Conservation (phyloP, 2,113 vertebrate genomes). For the Nansenia antarctica region DNA sequence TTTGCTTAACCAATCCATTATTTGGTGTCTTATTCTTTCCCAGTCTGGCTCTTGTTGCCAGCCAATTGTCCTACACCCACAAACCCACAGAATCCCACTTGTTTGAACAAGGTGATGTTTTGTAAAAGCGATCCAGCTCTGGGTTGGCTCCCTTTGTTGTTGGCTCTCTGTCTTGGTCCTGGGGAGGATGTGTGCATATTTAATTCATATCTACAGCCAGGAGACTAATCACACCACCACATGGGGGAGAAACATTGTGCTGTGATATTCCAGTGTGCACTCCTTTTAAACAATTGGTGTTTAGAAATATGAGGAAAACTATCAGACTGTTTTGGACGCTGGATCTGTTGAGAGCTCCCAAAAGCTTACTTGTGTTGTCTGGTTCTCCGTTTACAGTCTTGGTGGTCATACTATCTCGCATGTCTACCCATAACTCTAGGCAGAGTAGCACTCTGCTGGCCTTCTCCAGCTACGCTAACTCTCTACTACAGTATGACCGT, state of each 20-base stretch:
- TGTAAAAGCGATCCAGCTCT: not conserved
- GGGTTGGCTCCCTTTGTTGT: not conserved
- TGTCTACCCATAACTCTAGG: slow-evolving; percentile 11
- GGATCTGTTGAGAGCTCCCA: slow-evolving; percentile 16
- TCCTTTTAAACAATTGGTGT: slow-evolving; percentile 26
- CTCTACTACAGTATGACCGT: slow-evolving; percentile 18
- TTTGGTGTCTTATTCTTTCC: slow-evolving; percentile 10
- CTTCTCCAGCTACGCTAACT: slow-evolving; percentile 10
- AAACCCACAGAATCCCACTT: slow-evolving; percentile 30
- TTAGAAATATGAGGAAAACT: slow-evolving; percentile 25
- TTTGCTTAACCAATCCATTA: slow-evolving; percentile 31
- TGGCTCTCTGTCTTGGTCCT: not conserved
- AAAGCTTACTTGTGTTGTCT: slow-evolving; percentile 28
- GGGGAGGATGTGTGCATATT: slow-evolving; percentile 24
- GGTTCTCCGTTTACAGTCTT: slow-evolving; percentile 23
- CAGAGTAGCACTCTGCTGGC: slow-evolving; percentile 2
- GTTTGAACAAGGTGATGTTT: slow-evolving; percentile 18
- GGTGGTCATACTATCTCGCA: slow-evolving; percentile 33
- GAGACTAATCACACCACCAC: slow-evolving; percentile 18
- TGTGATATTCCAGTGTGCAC: slow-evolving; percentile 12
- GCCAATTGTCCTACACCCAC: not conserved
- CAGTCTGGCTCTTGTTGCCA: slow-evolving; percentile 1
- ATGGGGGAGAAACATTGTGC: slow-evolving; percentile 12
- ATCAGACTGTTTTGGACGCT: slow-evolving; percentile 33
- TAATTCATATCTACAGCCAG: slow-evolving; percentile 20